Conservation (phyloP, 2,888 invertebrate genomes). For the Acanthosepion pharaonis region DNA sequence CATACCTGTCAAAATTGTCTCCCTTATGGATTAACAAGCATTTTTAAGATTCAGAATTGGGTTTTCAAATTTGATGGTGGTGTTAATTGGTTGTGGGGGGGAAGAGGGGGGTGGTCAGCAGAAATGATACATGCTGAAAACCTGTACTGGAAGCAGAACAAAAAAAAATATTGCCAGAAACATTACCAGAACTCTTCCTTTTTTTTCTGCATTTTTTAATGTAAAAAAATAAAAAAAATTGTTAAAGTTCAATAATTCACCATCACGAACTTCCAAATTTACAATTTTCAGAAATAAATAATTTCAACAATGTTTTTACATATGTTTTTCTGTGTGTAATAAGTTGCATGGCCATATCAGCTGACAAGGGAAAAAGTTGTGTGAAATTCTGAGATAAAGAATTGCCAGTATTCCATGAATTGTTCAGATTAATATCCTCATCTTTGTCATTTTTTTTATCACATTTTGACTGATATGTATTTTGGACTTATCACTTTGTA, state of each 20-base stretch:
- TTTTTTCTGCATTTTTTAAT: not conserved
- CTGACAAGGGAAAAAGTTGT: no score
- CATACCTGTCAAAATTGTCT: not conserved
- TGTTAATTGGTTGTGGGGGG: not conserved
- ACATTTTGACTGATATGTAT: not conserved
- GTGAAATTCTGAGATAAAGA: not conserved
- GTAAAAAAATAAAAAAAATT: not conserved
- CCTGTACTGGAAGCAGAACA: not conserved
- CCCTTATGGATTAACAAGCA: no score
- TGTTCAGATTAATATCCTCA: not conserved
- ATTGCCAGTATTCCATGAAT: not conserved
- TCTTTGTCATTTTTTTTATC: not conserved
- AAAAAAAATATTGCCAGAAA: not conserved
- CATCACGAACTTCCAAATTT: constrained; percentile 11
- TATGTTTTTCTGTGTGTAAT: not conserved
- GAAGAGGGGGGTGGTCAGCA: not conserved
- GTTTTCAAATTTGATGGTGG: constrained; percentile 18
- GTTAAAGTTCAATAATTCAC: not conserved
- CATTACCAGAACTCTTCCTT: not conserved
- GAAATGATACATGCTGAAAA: constrained; percentile 21
- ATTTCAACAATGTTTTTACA: not conserved
- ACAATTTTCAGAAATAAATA: constrained; percentile 22
- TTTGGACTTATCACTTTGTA: not conserved
- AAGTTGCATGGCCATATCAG: not conserved
- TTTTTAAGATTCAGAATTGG: not conserved